These are phyloP conservation scores for Cherax quadricarinatus DNA, from an alignment of 1,140 invertebrate species.

Conservation along the genomic window DNA sequence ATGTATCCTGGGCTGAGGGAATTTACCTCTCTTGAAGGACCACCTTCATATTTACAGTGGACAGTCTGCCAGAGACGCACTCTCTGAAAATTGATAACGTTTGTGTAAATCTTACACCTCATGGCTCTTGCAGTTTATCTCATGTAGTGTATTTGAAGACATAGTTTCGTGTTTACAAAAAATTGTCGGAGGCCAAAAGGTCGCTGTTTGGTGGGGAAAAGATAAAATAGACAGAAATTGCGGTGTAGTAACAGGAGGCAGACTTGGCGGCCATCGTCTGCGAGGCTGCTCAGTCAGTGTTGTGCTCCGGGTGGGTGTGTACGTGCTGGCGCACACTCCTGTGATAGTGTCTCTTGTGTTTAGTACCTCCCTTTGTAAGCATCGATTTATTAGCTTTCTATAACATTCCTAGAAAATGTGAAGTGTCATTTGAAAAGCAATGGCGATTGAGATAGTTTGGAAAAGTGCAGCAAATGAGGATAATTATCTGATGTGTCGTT, in stretches of 20 bases:
- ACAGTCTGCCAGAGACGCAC: not conserved
- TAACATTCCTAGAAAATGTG: not conserved
- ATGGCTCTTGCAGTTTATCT: too few species aligned
- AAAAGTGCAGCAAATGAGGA: not conserved
- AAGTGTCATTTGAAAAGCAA: not conserved
- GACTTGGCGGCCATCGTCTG: not conserved
- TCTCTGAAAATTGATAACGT: too few species aligned
- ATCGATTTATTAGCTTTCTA: not conserved
- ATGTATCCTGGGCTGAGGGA: not conserved
- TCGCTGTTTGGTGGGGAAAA: too few species aligned
- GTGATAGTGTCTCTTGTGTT: not conserved
- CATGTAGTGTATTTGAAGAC: too few species aligned
- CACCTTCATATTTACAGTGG: conserved; percentile 16
- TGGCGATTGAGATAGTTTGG: not conserved
- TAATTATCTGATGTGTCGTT: not conserved
- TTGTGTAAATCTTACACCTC: too few species aligned
- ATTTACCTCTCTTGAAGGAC: conserved; percentile 2
- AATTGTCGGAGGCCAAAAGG: too few species aligned
- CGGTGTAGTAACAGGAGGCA: not conserved
- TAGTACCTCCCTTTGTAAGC: not conserved
- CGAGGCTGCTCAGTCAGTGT: conserved; percentile 8
- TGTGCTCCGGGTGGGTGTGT: not conserved
- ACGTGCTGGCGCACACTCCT: not conserved
- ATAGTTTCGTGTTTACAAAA: too few species aligned
- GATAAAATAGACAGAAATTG: not conserved